phyloP scores from a whole-genome alignment of 1,140 invertebrate species.

The Drosophila lacteicornis region DNA sequence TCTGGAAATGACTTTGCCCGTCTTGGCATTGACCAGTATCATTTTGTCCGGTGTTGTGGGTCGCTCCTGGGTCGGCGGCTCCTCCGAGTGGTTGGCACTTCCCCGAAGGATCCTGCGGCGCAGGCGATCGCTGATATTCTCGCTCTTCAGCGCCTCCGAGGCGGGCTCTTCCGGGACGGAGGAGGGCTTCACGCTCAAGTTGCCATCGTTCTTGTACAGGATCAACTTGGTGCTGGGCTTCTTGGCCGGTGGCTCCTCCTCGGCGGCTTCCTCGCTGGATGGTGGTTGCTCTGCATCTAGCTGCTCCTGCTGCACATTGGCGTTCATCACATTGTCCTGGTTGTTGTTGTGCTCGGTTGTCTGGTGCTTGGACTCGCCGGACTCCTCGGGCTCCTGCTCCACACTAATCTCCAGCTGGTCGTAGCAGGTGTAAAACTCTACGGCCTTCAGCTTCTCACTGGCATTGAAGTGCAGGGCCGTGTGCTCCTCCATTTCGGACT shows the following conservation, averaged over 20 bases:
- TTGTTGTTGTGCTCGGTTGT: conserved; percentile 70
- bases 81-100: conserved; percentile 25
- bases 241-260: conserved; percentile 28
- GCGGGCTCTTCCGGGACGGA: conserved; percentile 31
- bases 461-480: conserved; percentile 78
- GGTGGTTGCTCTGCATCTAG: not conserved
- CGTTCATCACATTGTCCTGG: conserved; percentile 70
- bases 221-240: conserved; percentile 74
- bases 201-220: conserved; percentile 79
- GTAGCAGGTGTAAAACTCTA: conserved; percentile 79
- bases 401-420: conserved; percentile 81
- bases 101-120: conserved; percentile 71
- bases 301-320: conserved; percentile 49
- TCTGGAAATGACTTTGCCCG: conserved; percentile 79
- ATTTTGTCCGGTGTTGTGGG: conserved; percentile 68
- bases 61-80: conserved; percentile 14
- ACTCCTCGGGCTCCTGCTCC: conserved; percentile 47
- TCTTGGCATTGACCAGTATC: conserved; percentile 84
- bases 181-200: conserved; percentile 63
- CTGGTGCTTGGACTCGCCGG: conserved; percentile 8
- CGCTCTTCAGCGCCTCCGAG: conserved; percentile 22
- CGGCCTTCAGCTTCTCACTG: conserved; percentile 72
- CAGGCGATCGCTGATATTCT: conserved; percentile 80
- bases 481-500: conserved; percentile 71
- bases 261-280: not conserved